Evolutionary conservation across 2,113 vertebrate genomes (phyloP), one percentile per base, ranked within the genome.

Genomic region (Oryzias curvinotus): DNA sequence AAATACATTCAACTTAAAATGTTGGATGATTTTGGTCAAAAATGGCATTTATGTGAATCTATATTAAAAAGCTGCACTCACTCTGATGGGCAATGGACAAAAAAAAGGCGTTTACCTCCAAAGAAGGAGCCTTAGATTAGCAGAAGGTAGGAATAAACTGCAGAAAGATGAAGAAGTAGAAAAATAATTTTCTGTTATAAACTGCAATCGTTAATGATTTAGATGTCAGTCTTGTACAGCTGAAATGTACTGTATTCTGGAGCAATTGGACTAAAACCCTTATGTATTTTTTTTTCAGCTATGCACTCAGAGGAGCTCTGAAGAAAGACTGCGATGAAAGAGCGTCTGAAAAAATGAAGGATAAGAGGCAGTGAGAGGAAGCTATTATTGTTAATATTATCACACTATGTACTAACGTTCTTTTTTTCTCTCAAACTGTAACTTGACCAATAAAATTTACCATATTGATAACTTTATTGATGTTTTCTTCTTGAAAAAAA

Each of bases 251-350:
- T 52, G 52, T 51, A 23, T 17, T 54, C 51, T 36, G 21, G 36
- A 45, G 57, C 52, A 60, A 41, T 12, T n/a, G 6, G 41, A 53
- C 21, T 56, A 28, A 73, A 48, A 19, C n/a, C 10, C 46, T 28
- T 25, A 49, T 12, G 17, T 2, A 3, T 46, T 28, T 64, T 52
- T 65, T 14, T 47, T 64, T 59, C 66, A 90, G 86, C 85, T 57
- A 85, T 88, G 18, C 77, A 80, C 57, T 84, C 85, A 2, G 88
- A 90, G 42, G 88, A 90, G 1, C 71, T 81, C 49, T 90, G 63
- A 87, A 21, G 10, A 14, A 8, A 46, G 15, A 55, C 14, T 57
- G 23, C 36, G 21, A 57, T 44, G 16, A 18, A 48, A 12, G 19
- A 48, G 47, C 3, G 18, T 48, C n/a, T 19, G 4, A 47, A n/a